Base-by-base conservation (phyloP, 2,888 invertebrate species). In the Latrodectus hesperus region DNA sequence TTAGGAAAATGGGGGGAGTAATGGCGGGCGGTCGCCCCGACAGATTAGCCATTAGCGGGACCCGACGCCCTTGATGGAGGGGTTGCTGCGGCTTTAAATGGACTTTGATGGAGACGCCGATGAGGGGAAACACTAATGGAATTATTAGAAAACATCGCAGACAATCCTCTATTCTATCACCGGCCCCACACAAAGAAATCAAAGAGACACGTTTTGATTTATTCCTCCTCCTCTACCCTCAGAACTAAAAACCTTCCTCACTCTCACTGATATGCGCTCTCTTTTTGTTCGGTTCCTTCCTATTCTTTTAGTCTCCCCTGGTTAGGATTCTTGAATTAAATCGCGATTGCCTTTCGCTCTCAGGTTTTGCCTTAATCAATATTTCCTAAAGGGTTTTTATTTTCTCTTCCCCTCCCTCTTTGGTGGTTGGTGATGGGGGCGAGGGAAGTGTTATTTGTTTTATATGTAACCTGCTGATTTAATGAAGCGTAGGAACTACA, bases 71-170 rank as follows among this genome's bases (percentile, higher is more conserved):
- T 51, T 80, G 80, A 74, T 78, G 78, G 77, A 77, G 55, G 72
- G 80, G 81, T 22, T 73, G 73, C 80, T 77, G 84, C 64, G 84
- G 84, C 84, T 85, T 85, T 85, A 85, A 85, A 85, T 85, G 84
- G 79, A 85, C 84, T 85, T 79, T 73, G 84, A 85, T 85, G 84
- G 79, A 85, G 84, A 74, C 82, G 64, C 52, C 79, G 79, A 70
- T 72, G 52, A 74, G 79, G 80, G 74, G 71, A 65, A 68, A 68
- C 80, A 80, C 85, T 85, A 85, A 85, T 85, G 85, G 86, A 86
- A 86, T 86, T 86, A 86, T 86, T 80, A 86, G 86, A 86, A 86
- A 86, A 86, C 86, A 86, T 85, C 85, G 85, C 80, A 71, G 71
- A 70, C 85, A 74, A 85, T 85, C 79, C 80, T 70, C 85, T 79